These are phyloP conservation scores for Tanytarsus gracilentus DNA, from an alignment of 2,888 invertebrate species.

Conservation along the genomic window DNA sequence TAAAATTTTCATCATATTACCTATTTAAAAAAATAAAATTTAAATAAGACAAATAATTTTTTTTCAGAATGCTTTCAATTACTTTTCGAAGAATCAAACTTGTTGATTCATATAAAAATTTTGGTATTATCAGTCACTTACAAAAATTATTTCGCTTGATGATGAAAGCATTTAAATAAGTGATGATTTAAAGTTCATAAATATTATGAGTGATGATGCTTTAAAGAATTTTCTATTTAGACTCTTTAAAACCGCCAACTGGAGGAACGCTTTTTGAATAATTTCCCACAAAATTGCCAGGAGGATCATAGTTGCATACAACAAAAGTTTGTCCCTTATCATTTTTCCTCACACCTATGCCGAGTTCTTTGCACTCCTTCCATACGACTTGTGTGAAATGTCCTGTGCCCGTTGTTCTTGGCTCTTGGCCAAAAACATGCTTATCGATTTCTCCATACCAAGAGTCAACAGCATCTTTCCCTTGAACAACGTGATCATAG, in stretches of 20 bases:
- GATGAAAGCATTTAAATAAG: no score
- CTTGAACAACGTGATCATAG: conserved; percentile 44
- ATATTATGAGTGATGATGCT: no score
- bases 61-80: no score
- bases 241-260: conserved; percentile 40
- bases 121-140: no score
- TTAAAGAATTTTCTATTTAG: no score
- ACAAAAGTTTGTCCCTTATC: conserved; percentile 70
- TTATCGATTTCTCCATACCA: conserved; percentile 58
- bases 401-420: conserved; percentile 57
- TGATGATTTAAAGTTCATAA: no score
- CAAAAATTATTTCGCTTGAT: no score
- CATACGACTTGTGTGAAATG: conserved; percentile 77
- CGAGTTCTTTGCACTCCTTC: conserved; percentile 63
- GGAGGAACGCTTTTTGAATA: conserved; percentile 66
- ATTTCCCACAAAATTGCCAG: conserved; percentile 75
- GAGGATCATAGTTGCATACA: conserved; percentile 83
- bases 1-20: no score
- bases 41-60: no score
- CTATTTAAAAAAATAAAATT: no score
- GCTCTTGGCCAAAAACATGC: conserved; percentile 55
- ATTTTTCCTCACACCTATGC: conserved; percentile 58
- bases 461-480: conserved; percentile 62
- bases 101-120: no score
- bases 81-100: no score